Evolutionary conservation across 2,888 invertebrate species (phyloP).

Genomic region (Nipponacmea schrenckii): DNA sequence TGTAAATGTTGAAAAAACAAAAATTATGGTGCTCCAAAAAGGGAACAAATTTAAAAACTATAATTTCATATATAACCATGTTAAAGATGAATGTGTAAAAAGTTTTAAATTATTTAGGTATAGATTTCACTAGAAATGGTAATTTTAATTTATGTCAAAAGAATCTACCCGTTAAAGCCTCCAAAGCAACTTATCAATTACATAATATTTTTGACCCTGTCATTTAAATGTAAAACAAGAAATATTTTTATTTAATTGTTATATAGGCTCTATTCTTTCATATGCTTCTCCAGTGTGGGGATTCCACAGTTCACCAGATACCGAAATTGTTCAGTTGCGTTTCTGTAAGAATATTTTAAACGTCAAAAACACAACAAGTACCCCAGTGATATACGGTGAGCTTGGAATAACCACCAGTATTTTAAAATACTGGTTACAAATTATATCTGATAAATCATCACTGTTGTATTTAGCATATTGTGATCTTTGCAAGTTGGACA

Average conservation of each 20-base stretch:
- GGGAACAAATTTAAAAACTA: no score
- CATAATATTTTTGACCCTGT: background rate
- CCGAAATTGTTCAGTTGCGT: no score
- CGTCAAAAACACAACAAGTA: background rate
- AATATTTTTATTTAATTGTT: slow-evolving; percentile 1
- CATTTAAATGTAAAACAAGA: background rate
- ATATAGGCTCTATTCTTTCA: slow-evolving; percentile 1
- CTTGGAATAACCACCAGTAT: background rate
- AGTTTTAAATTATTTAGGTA: background rate
- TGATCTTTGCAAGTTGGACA: no score
- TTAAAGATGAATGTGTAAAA: background rate
- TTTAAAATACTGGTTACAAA: background rate
- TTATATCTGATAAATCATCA: background rate
- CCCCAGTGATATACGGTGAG: background rate
- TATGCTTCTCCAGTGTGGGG: background rate
- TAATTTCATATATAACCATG: background rate
- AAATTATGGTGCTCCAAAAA: no score
- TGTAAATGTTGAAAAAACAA: no score
- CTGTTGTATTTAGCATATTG: background rate
- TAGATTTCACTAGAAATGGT: background rate
- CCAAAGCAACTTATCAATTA: background rate
- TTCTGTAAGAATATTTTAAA: no score
- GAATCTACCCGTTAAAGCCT: background rate
- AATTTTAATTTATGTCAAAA: background rate
- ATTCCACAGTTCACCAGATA: background rate